Conservation (phyloP, 2,113 vertebrate genomes). For the Prochilodus magdalenae region DNA sequence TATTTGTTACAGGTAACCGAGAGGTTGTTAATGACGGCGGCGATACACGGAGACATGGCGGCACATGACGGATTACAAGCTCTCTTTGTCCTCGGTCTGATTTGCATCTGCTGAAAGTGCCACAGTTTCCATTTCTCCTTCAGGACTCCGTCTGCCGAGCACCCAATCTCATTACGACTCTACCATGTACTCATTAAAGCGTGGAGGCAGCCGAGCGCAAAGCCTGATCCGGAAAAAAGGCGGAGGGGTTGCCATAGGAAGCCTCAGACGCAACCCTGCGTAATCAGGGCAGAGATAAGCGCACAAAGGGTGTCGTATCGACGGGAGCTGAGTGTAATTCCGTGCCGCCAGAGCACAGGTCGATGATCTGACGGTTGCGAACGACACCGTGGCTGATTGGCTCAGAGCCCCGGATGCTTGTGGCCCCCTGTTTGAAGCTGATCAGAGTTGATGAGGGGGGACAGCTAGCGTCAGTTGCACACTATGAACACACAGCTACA, state of each 20-base stretch:
- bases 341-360: slow-evolving; percentile 27
- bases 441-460: background rate
- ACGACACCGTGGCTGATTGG: background rate
- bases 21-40: too few species aligned
- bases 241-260: slow-evolving; percentile 49
- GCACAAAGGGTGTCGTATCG: slow-evolving; percentile 58
- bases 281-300: slow-evolving; percentile 62
- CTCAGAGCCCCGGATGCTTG: background rate
- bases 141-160: background rate
- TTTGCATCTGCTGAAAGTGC: background rate
- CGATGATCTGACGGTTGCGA: slow-evolving; percentile 20
- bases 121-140: background rate
- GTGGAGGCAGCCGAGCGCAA: slow-evolving; percentile 22
- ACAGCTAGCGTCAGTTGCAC: background rate
- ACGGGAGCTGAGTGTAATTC: slow-evolving; percentile 36
- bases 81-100: background rate
- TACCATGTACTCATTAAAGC: slow-evolving; percentile 40
- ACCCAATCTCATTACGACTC: slow-evolving; percentile 41
- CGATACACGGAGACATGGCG: too few species aligned
- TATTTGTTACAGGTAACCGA: too few species aligned
- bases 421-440: background rate
- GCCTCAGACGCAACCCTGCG: slow-evolving; percentile 47
- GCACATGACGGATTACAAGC: too few species aligned
- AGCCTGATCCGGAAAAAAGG: slow-evolving; percentile 60
- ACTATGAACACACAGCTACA: background rate